Evolutionary conservation across 2,888 invertebrate genomes (phyloP).

Genomic region (Matsumyia berberina): DNA sequence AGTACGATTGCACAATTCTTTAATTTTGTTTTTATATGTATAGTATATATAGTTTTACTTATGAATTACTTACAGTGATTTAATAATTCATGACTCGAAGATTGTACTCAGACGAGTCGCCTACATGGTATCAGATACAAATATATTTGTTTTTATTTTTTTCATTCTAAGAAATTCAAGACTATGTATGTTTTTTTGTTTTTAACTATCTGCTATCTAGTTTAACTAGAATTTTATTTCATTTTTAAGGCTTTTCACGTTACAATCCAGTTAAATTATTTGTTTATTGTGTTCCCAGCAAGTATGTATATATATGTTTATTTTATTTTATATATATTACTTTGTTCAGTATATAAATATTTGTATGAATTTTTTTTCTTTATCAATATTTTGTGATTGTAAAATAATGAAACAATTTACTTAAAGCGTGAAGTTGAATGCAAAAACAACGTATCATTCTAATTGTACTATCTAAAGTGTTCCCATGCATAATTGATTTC

Average conservation of each 20-base stretch:
- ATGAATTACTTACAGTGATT: constrained; percentile 52
- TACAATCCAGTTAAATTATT: constrained; percentile 35
- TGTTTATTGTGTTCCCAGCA: constrained; percentile 69
- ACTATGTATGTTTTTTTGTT: constrained; percentile 7
- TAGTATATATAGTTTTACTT: constrained; percentile 7
- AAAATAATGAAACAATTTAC: not conserved
- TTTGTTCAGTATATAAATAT: constrained; percentile 21
- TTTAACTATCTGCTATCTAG: constrained; percentile 53
- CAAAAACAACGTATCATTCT: not conserved
- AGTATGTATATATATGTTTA: constrained; percentile 8
- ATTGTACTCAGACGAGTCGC: constrained; percentile 12
- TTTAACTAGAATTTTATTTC: constrained; percentile 52
- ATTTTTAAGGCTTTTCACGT: constrained; percentile 56
- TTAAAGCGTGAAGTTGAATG: not conserved
- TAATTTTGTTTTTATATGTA: constrained; percentile 33
- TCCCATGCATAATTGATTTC: not conserved
- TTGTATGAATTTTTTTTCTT: constrained; percentile 1
- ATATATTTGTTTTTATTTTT: constrained; percentile 30
- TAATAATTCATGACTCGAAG: constrained; percentile 23
- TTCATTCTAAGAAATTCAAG: constrained; percentile 42
- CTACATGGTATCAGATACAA: constrained; percentile 26
- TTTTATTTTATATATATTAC: constrained; percentile 7
- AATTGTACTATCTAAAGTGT: constrained; percentile 11
- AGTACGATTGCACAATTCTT: constrained; percentile 75
- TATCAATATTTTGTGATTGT: constrained; percentile 23